These are phyloP conservation scores for Glaucomys volans DNA, from an alignment of 2,113 vertebrate genomes.

Conservation along the genomic window DNA sequence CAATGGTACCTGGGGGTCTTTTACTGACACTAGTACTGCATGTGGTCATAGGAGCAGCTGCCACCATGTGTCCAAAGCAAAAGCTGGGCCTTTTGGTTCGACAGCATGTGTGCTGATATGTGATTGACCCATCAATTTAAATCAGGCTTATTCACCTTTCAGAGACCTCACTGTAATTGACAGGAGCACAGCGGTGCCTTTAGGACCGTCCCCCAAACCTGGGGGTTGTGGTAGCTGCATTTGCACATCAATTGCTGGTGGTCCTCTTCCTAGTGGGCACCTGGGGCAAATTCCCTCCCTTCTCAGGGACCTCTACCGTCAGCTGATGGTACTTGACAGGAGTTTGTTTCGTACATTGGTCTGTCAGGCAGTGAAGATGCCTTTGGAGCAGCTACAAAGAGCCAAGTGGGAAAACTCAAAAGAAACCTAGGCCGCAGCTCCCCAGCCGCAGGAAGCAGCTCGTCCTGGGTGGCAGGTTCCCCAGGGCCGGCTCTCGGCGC, in stretches of 20 bases:
- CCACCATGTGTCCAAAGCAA: neutral
- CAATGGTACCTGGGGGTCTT: neutral
- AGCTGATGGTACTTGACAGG: no score
- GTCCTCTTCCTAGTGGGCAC: neutral
- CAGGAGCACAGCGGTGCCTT: fast-evolving
- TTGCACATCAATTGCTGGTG: no score
- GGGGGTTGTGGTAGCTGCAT: fast-evolving
- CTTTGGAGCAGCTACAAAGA: neutral
- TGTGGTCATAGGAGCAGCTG: neutral
- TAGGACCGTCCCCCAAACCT: neutral
- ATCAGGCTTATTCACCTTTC: neutral
- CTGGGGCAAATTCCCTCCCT: neutral
- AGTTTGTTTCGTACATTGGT: fast-evolving
- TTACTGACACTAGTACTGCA: fast-evolving
- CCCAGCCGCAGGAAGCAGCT: neutral
- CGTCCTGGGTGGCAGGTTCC: neutral
- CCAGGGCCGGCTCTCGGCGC: fast-evolving
- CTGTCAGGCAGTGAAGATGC: neutral
- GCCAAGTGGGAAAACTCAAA: neutral
- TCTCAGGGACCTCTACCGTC: neutral
- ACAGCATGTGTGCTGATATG: neutral
- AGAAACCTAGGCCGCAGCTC: neutral
- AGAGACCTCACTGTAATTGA: neutral
- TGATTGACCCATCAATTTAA: neutral
- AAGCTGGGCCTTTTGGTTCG: neutral